A percentile compares a stretch with the other conserved stretches of the same genome.
Conservation (phyloP, 2,113 vertebrate genomes). For the Todiramphus chloris region DNA sequence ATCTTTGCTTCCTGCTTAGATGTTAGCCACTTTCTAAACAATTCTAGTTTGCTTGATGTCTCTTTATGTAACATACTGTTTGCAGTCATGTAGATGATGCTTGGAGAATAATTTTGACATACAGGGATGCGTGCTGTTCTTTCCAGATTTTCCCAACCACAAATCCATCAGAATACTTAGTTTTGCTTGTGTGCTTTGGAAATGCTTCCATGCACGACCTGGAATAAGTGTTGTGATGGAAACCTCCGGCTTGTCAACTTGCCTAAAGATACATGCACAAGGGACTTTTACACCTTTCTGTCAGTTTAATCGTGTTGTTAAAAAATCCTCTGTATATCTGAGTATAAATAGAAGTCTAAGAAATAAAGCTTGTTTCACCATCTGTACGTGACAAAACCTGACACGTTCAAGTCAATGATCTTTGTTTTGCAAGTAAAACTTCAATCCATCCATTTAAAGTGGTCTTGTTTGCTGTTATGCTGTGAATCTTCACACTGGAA, state of each 20-base stretch:
- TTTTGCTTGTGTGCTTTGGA: neutral
- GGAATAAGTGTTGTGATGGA: neutral
- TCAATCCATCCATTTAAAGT: neutral
- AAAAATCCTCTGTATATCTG: neutral
- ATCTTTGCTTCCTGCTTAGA: neutral
- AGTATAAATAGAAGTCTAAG: neutral
- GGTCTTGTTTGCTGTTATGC: neutral
- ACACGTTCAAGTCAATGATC: neutral
- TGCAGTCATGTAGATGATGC: neutral
- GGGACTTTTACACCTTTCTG: neutral
- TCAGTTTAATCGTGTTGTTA: neutral
- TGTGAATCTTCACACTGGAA: neutral
- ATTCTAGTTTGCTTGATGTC: neutral
- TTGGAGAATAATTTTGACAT: neutral
- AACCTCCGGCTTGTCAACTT: neutral
- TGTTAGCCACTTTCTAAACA: neutral
- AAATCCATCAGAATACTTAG: neutral
- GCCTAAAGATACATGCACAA: neutral
- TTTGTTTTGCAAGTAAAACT: neutral
- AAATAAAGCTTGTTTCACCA: neutral
- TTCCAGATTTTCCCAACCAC: neutral
- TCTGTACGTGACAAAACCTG: neutral
- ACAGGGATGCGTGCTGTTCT: neutral
- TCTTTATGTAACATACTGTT: neutral
- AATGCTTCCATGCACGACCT: neutral